Conservation (phyloP, 2,797 vertebrate species). For the Cephalopachus bancanus region DNA sequence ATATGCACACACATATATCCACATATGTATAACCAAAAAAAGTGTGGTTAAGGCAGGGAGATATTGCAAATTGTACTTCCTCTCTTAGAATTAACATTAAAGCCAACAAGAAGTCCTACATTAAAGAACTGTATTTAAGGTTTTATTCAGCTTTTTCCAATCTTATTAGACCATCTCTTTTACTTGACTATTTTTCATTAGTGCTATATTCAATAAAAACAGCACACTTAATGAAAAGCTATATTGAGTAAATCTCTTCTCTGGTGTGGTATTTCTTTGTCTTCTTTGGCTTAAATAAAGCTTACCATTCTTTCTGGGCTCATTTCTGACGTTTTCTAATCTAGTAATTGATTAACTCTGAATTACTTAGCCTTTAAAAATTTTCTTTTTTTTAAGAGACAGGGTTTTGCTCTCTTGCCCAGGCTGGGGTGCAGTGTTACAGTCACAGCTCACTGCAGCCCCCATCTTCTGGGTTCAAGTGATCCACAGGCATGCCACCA, state of each 20-base stretch:
- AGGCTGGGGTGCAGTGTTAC: no score
- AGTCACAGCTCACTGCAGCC: no score
- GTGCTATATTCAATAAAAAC: not conserved
- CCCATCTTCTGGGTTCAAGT: no score
- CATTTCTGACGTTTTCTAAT: conserved; percentile 6
- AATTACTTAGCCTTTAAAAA: not conserved
- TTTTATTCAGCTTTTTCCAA: not conserved
- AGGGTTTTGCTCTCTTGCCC: no score
- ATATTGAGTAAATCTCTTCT: not conserved
- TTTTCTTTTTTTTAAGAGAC: no score
- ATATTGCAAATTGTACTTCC: not conserved
- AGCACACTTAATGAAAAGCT: not conserved
- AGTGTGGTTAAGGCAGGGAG: not conserved
- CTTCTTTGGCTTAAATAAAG: not conserved
- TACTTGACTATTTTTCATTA: not conserved
- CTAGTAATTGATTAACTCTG: not conserved
- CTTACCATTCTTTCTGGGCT: not conserved
- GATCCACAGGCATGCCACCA: no score
- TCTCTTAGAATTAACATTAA: not conserved
- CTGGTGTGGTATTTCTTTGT: not conserved
- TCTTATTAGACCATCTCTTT: not conserved
- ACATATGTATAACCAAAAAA: not conserved
- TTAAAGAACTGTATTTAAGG: conserved; percentile 23
- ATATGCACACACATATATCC: not conserved
- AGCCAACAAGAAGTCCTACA: not conserved